Conservation (phyloP, 2,888 invertebrate genomes). For the Herminia tarsipennalis region DNA sequence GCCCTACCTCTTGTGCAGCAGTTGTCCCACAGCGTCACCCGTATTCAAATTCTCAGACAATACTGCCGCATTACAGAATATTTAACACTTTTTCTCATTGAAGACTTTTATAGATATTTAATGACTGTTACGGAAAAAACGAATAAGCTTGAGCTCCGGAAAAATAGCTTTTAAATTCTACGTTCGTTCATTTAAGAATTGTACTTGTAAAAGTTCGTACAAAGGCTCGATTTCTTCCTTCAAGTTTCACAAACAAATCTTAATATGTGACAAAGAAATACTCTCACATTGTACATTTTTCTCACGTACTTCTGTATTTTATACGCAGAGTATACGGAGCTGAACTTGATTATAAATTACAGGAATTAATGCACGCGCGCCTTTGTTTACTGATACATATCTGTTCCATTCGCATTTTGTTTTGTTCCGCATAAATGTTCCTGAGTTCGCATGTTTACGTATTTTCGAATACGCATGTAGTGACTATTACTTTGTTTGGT, state of each 20-base stretch:
- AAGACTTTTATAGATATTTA: too few relatives aligned
- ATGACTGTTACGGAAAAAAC: too few relatives aligned
- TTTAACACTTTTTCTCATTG: too few relatives aligned
- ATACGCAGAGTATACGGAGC: conserved; percentile 33
- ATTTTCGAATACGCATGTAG: conserved; percentile 4
- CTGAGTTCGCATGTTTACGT: conserved; percentile 16
- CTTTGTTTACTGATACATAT: conserved; percentile 47
- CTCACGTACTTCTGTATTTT: conserved; percentile 43
- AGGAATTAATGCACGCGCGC: conserved; percentile 54
- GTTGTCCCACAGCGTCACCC: too few relatives aligned
- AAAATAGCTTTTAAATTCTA: too few relatives aligned
- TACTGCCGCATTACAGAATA: too few relatives aligned
- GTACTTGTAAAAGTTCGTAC: not conserved
- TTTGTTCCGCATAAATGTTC: conserved; percentile 21
- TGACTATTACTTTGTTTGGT: too few relatives aligned
- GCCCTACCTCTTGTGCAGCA: too few relatives aligned
- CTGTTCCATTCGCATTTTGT: conserved; percentile 27
- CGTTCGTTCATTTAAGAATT: too few relatives aligned
- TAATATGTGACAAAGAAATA: conserved; percentile 18
- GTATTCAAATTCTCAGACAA: too few relatives aligned
- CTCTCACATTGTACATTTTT: conserved; percentile 20
- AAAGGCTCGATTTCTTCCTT: not conserved
- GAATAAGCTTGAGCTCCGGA: too few relatives aligned
- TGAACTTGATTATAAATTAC: conserved; percentile 54
- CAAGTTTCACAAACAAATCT: conserved; percentile 1